phyloP scores from a whole-genome alignment of 2,888 invertebrate species.

The Amaurobius ferox region DNA sequence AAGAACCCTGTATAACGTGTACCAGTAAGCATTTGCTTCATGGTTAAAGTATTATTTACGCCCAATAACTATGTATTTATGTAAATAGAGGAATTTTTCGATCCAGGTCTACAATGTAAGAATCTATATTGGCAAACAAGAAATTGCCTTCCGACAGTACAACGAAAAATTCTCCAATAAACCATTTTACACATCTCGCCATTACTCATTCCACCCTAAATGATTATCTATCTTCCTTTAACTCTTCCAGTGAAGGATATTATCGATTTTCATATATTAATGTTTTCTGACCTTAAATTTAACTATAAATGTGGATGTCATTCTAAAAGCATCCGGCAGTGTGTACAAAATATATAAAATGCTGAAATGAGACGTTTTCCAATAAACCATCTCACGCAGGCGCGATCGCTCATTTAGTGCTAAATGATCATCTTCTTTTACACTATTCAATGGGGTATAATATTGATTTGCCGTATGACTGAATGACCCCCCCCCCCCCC shows the following conservation, averaged over 20 bases:
- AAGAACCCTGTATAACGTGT: no score
- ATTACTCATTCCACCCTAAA: neutral
- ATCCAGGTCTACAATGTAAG: no score
- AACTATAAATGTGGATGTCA: conserved; percentile 5
- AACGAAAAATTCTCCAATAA: neutral
- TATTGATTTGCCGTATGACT: conserved; percentile 8
- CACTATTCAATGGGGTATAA: neutral
- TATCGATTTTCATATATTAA: neutral
- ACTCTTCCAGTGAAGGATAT: neutral
- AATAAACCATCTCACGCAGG: conserved; percentile 11
- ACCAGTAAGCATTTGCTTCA: no score
- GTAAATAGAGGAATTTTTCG: no score
- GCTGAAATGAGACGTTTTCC: conserved; percentile 7
- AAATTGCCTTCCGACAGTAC: neutral
- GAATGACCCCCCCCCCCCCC: no score
- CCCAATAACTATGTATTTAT: no score
- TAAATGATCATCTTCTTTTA: neutral
- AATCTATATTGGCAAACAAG: no score
- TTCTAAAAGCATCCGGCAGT: neutral
- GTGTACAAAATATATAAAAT: neutral
- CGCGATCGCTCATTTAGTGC: neutral
- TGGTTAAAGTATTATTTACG: no score
- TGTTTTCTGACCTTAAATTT: conserved; percentile 5
- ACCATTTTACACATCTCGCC: neutral
- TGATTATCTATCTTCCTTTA: neutral